phyloP scores from a whole-genome alignment of 2,888 invertebrate genomes.

The Allygus modestus region DNA sequence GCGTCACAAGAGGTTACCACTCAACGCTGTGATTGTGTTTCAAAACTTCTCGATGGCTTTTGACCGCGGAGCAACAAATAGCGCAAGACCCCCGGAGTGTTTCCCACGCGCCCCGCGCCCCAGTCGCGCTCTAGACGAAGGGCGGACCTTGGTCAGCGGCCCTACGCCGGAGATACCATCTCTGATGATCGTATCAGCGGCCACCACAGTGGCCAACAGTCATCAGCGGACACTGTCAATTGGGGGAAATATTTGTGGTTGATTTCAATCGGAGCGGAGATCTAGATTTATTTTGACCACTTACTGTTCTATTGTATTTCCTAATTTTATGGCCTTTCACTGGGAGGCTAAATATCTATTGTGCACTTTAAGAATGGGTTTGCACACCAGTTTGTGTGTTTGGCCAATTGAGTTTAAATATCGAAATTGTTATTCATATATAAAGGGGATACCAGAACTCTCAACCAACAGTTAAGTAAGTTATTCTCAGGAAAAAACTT shows the following conservation, averaged over 20 bases:
- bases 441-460: too few relatives aligned
- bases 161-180: not conserved
- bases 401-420: too few relatives aligned
- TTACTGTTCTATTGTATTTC: not conserved
- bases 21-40: constrained; percentile 15
- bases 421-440: too few relatives aligned
- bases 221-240: too few relatives aligned
- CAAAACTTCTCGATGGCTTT: constrained; percentile 26
- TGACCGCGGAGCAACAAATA: constrained; percentile 10
- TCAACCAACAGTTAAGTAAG: too few relatives aligned
- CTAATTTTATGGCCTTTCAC: too few relatives aligned
- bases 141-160: constrained; percentile 1
- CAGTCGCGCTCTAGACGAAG: too few relatives aligned
- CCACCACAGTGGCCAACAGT: not conserved
- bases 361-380: too few relatives aligned
- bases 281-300: not conserved
- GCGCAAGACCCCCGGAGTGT: not conserved
- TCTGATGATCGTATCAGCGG: not conserved
- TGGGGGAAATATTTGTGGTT: constrained; percentile 2
- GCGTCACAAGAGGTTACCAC: not conserved
- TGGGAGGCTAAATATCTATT: too few relatives aligned
- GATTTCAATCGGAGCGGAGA: not conserved
- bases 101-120: constrained; percentile 2
- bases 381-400: too few relatives aligned
- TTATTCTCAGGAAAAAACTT: too few relatives aligned